Conservation (phyloP, 1,140 invertebrate genomes). For the Sitobion miscanthi region DNA sequence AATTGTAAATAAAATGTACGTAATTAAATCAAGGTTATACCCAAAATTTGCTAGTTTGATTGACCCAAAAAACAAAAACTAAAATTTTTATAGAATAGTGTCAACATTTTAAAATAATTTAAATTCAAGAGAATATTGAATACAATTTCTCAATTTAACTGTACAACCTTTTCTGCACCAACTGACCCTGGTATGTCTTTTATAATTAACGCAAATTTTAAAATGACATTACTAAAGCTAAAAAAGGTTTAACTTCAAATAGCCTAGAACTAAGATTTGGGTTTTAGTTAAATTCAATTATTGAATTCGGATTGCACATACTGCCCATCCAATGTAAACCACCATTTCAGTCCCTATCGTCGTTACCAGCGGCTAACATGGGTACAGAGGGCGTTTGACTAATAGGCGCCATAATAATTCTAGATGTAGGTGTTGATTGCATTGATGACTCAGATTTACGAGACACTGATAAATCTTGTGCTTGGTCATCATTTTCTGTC, state of each 20-base stretch:
- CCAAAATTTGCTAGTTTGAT: slow-evolving; percentile 43
- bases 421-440: slow-evolving; percentile 58
- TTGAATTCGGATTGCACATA: slow-evolving; percentile 55
- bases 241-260: slow-evolving; percentile 4
- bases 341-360: slow-evolving; percentile 56
- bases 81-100: background rate
- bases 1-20: slow-evolving; percentile 31
- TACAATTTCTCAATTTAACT: background rate
- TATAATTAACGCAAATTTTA: slow-evolving; percentile 1
- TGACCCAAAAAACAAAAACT: slow-evolving; percentile 13
- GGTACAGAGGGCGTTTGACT: slow-evolving; percentile 59
- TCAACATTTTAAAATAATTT: slow-evolving; percentile 36
- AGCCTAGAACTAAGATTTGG: slow-evolving; percentile 45
- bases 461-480: slow-evolving; percentile 65
- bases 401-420: slow-evolving; percentile 62
- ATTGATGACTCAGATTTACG: slow-evolving; percentile 61
- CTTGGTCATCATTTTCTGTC: slow-evolving; percentile 62
- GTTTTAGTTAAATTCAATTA: slow-evolving; percentile 50
- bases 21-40: slow-evolving; percentile 44
- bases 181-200: slow-evolving; percentile 47
- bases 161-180: slow-evolving; percentile 35
- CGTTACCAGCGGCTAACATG: slow-evolving; percentile 59
- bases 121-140: slow-evolving; percentile 23
- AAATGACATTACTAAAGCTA: slow-evolving; percentile 20
- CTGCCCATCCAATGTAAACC: slow-evolving; percentile 24